Base-by-base conservation (phyloP, 2,797 vertebrate genomes). In the Yasuhikotakia modesta region DNA sequence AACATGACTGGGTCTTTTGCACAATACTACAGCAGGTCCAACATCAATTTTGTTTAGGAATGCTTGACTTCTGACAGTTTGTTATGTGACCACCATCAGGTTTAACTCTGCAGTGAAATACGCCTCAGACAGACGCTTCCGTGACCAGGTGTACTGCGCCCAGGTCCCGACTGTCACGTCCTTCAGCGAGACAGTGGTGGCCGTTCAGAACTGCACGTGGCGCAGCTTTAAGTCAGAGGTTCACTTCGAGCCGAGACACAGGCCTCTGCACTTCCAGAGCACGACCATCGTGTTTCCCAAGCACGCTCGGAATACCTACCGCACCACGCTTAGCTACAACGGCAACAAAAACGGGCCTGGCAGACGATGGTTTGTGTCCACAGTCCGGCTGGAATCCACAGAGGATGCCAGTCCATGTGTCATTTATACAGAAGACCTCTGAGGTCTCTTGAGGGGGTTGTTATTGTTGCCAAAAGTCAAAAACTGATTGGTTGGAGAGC, bases 261-360 rank as follows among this genome's bases (percentile, higher is more conserved):
- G 92, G 68, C 94, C 96, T 0, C 80, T 96, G 84, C 94, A 88
- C 82, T 98, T 95, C 91, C 92, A 91, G 82, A 96, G 94, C 91
- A 99, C 96, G 0, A 94, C 96, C 89, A 96, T 99, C 88, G 94
- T 99, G 87, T 99, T 95, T 88, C 97, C 97, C 0, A 98, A 98
- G 87, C 93, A 91, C 1, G 90, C 96, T 81, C 94, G 95, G 86
- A 96, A 92, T 93, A 93, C 94, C 85, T 99, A 96, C 92, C 94
- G 97, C 88, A 99, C 97, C 93, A 98, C 96, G 21, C 94, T 99
- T 89, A 95, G 84, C 92, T 97, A 95, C 92, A 94, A 94, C 83
- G 90, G 94, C 86, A 89, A 90, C 0, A 92, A 89, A 64, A 90
- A 93, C 66, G 52, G 78, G 27, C 68, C 64, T 4, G 85, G 79